These are phyloP conservation scores for Crocuta crocuta DNA, from an alignment of 2,113 vertebrate species.

Conservation along the genomic window DNA sequence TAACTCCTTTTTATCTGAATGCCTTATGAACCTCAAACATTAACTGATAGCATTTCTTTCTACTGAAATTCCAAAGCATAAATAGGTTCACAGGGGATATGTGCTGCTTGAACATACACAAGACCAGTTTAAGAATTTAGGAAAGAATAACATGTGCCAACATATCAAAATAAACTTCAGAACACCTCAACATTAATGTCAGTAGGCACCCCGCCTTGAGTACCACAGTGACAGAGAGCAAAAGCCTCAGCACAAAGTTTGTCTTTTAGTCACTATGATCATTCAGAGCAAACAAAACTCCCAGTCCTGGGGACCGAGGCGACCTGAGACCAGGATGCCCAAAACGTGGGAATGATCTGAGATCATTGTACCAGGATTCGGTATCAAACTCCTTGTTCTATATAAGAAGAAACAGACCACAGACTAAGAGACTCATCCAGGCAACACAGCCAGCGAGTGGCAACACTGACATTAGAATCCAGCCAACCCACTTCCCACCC, in stretches of 20 bases:
- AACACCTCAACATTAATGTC: not conserved
- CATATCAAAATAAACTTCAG: constrained; percentile 26
- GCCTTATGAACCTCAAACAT: not conserved
- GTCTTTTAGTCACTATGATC: not conserved
- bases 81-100: not conserved
- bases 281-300: not conserved
- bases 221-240: not conserved
- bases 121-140: constrained; percentile 33
- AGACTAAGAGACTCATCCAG: not conserved
- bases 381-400: not conserved
- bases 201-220: not conserved
- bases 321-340: not conserved
- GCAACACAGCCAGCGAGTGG: not conserved
- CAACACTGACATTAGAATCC: not conserved
- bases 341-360: not conserved
- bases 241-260: not conserved
- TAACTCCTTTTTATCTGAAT: constrained; percentile 28
- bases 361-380: not conserved
- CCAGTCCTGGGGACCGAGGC: not conserved
- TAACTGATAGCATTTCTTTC: constrained; percentile 30
- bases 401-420: not conserved
- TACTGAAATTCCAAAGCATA: constrained; percentile 11
- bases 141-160: constrained; percentile 18
- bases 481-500: not conserved
- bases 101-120: not conserved